Evolutionary conservation across 2,113 vertebrate genomes (phyloP), one percentile per base, ranked within the genome.

Genomic region (Tachysurus vachellii): DNA sequence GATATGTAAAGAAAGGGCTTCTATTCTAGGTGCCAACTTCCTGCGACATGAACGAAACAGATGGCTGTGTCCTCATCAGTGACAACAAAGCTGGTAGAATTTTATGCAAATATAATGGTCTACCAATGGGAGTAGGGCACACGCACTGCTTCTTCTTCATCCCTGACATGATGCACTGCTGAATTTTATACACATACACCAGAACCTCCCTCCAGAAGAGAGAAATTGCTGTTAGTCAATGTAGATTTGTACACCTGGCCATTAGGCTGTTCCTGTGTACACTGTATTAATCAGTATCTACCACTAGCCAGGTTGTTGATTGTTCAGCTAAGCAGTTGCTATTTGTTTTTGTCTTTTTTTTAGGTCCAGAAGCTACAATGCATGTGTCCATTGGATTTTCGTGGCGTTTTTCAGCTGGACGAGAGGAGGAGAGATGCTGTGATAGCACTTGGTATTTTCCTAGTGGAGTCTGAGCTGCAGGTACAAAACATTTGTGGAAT

Each of bases 311-410:
- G 11, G 12, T 76, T 76, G 73, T 13, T 2, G 47, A 14, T 28
- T 54, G 54, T 79, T 79, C 23, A 0, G 7, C 53, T 71, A 47
- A 71, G 9, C 28, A 47, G 17, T 47, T 42, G 19, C 6, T 47
- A 3, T 23, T 2, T 83, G 4, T 0, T 62, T 17, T 36, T 50
- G 47, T 50, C 4, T 50, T 50, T 50, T 50, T 57, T 57, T 4
- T 91, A 99, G 98, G 97, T 99, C 44, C 97, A 99, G 85, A 99
- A 99, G 90, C 94, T 99, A n/a, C 97, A 98, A 86, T 99, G 98
- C 93, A 99, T 99, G 98, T 99, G 97, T 82, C 98, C 98, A 0
- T 96, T 98, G 89, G 98, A 99, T 94, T 96, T 97, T 91, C 96
- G 98, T 77, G 98, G 98, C 1, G 95, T 97, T 86, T 99, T 97